These are phyloP conservation scores for Eupeodes corollae DNA, from an alignment of 1,140 invertebrate species.

Conservation along the genomic window DNA sequence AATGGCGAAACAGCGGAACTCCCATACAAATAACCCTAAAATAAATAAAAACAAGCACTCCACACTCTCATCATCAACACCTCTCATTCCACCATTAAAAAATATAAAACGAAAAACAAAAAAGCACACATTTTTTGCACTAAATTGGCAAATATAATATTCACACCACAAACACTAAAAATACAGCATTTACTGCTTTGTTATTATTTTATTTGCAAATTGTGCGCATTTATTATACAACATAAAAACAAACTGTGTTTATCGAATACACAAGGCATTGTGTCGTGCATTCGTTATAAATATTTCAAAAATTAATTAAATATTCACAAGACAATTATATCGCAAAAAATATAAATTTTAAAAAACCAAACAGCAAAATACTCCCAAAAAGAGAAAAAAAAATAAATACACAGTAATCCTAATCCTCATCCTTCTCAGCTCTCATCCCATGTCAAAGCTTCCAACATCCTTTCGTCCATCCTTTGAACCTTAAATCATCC, in stretches of 20 bases:
- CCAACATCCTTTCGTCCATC: no score
- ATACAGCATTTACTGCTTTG: background rate
- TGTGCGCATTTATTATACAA: background rate
- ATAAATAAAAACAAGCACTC: background rate
- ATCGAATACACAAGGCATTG: background rate
- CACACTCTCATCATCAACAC: background rate
- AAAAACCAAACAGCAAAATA: no score
- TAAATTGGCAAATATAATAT: background rate
- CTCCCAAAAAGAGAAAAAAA: no score
- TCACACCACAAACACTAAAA: background rate
- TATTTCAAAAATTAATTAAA: background rate
- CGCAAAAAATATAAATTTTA: no score
- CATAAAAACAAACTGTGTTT: background rate
- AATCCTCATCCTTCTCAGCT: no score
- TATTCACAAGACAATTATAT: background rate
- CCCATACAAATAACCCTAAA: background rate
- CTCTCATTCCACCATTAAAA: background rate
- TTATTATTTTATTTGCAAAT: background rate
- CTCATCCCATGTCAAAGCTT: no score
- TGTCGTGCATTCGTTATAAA: background rate
- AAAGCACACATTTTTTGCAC: background rate
- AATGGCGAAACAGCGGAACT: conserved; percentile 5
- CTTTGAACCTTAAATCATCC: no score
- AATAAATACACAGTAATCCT: no score
- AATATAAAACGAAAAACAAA: background rate